Evolutionary conservation across 2,888 invertebrate species (phyloP), one percentile per base, ranked within the genome.

Genomic region (Lottia scabra): DNA sequence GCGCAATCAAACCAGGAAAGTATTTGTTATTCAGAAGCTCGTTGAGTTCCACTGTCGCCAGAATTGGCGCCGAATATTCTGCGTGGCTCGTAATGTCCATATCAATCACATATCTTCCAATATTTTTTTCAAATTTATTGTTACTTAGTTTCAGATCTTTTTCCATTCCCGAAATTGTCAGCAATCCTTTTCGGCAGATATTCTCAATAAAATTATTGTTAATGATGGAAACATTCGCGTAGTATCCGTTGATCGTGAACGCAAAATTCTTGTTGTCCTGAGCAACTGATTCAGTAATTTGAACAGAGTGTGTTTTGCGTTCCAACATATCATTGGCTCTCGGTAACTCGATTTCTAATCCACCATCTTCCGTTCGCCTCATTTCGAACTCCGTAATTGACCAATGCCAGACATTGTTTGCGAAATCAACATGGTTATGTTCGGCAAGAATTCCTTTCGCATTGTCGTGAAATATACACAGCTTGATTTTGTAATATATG

Each of bases 401-500:
- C 92, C 99, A 99, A 87, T 98, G 97, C 91, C 97, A 99, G 0
- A 99, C 92, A 90, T 99, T 99, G 86, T 99, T 99, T 0, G 98
- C 97, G 77, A 96, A 95, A 80, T 97, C 93, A 82, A 99, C 93
- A 89, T 99, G 91, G 63, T 97, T 96, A 83, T 95, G 94, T 83
- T 98, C 98, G 71, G 93, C 92, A 76, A 98, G 93, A 16, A 98
- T 96, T 3, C 90, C 90, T 87, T 92, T 93, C 0, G 94, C 95
- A 88, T 99, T 99, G 83, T 96, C 95, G 0, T 93, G 93, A 56
- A 99, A 94, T 73, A 94, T 91, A 68, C 94, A 94, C 80, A 93
- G 93, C 83, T 97, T 97, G 2, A 99, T 92, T 91, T 95, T 95
- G 78, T 98, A 93, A 0, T 95, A 94, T 66, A 98, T 94, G 91